Percentiles rank a stretch among this genome's conserved stretches.
phyloP scores from a whole-genome alignment of 2,113 vertebrate species.

The Colaptes auratus region DNA sequence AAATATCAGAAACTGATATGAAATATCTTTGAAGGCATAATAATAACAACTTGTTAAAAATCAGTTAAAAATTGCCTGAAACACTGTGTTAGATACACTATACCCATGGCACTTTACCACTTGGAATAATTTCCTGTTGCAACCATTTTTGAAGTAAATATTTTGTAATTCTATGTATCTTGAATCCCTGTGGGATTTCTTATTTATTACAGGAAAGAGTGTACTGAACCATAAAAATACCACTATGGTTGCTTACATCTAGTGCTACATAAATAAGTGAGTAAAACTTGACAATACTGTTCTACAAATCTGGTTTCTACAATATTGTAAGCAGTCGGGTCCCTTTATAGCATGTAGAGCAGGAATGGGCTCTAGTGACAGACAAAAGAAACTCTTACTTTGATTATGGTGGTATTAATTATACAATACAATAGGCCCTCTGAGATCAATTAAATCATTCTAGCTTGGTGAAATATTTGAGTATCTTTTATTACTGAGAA shows the following conservation, averaged over 20 bases:
- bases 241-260: neutral
- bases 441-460: slow-evolving; percentile 13
- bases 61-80: neutral
- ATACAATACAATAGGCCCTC: slow-evolving; percentile 27
- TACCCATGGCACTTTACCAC: neutral
- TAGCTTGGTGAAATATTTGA: slow-evolving; percentile 11
- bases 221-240: neutral
- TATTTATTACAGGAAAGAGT: neutral
- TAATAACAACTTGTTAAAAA: neutral
- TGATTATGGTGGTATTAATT: slow-evolving; percentile 41
- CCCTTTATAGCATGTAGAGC: neutral
- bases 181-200: neutral
- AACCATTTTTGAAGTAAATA: neutral
- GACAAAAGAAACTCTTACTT: slow-evolving; percentile 20
- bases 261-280: neutral
- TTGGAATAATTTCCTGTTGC: neutral
- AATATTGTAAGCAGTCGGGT: neutral
- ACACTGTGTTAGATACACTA: neutral
- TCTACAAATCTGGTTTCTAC: neutral
- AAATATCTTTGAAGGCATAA: neutral
- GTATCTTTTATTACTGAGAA: slow-evolving; percentile 3
- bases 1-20: neutral
- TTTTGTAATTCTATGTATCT: neutral
- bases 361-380: slow-evolving; percentile 20
- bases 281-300: neutral